A percentile compares a stretch with the other conserved stretches of the same genome.
These are phyloP conservation scores for Eulithis testata DNA, from an alignment of 2,888 invertebrate genomes.

Conservation along the genomic window DNA sequence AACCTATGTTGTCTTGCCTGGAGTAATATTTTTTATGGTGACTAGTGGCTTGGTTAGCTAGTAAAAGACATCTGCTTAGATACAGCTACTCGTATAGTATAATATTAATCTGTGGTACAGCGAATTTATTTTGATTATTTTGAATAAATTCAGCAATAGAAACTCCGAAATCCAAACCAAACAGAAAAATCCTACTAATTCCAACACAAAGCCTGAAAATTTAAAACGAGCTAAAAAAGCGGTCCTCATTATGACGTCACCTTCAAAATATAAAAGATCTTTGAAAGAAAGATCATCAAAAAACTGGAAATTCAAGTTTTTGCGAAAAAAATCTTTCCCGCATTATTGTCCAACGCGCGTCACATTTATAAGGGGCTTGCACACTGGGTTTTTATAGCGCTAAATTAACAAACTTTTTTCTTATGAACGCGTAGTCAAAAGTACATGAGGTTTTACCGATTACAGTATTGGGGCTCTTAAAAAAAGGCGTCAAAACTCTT, in stretches of 20 bases:
- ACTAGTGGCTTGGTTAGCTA: too few relatives aligned
- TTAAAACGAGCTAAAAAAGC: slow-evolving; percentile 36
- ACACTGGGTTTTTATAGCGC: slow-evolving; percentile 17
- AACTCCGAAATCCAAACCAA: slow-evolving; percentile 2
- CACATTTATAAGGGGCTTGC: slow-evolving; percentile 48
- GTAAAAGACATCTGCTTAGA: too few relatives aligned
- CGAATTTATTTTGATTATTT: too few relatives aligned
- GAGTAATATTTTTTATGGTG: too few relatives aligned
- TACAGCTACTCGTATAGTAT: too few relatives aligned
- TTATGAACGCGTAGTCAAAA: too few relatives aligned
- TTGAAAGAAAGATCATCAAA: slow-evolving; percentile 56
- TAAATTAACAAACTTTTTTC: background rate
- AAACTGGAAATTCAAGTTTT: slow-evolving; percentile 47
- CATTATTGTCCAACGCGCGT: slow-evolving; percentile 53
- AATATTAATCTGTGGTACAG: too few relatives aligned
- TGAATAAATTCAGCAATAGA: background rate
- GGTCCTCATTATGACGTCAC: slow-evolving; percentile 61
- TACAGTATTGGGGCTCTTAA: too few relatives aligned
- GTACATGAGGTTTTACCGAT: too few relatives aligned
- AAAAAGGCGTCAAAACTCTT: too few relatives aligned
- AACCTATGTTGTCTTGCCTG: too few relatives aligned
- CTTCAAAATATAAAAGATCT: slow-evolving; percentile 63
- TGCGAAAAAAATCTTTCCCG: slow-evolving; percentile 42
- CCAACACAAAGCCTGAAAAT: slow-evolving; percentile 39
- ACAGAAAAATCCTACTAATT: slow-evolving; percentile 38